A percentile compares a stretch with the other conserved stretches of the same genome.
Evolutionary conservation across 1,140 invertebrate species (phyloP).

Genomic region (Ostrea denselamellosa): DNA sequence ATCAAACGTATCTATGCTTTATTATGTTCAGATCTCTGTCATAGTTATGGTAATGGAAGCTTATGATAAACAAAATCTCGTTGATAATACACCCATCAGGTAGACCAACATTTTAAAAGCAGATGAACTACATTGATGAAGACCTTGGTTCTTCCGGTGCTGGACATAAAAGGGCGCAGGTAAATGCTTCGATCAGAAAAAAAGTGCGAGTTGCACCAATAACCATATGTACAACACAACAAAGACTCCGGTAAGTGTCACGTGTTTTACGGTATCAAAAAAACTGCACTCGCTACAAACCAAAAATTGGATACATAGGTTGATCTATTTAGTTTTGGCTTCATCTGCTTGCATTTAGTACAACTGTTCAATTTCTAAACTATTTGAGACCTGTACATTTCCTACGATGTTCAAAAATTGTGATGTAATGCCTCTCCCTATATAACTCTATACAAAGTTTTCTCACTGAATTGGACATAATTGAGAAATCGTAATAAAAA

Average conservation of each 20-base stretch:
- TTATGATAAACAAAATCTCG: background rate
- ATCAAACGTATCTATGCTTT: background rate
- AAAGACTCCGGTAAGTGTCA: conserved; percentile 22
- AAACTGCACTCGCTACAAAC: too few relatives aligned
- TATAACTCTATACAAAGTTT: too few relatives aligned
- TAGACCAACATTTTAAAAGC: background rate
- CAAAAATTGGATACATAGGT: too few relatives aligned
- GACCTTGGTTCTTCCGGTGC: background rate
- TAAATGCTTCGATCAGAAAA: background rate
- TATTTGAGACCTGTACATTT: too few relatives aligned
- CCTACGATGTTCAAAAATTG: too few relatives aligned
- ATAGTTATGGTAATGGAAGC: background rate
- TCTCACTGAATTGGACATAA: too few relatives aligned
- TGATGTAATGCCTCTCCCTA: too few relatives aligned
- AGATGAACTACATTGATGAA: background rate
- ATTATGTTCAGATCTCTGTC: background rate
- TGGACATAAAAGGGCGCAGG: background rate
- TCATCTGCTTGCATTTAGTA: too few relatives aligned
- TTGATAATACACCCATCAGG: background rate
- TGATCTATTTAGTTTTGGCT: too few relatives aligned
- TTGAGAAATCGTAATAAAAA: too few relatives aligned
- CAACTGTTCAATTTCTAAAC: too few relatives aligned
- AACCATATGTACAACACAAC: background rate
- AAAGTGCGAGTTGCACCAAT: background rate
- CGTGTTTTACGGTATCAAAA: too few relatives aligned